Evolutionary conservation across 37 sponge, comb jelly and placozoan genomes (phyloP).

Genomic region (Beroe ovata): DNA sequence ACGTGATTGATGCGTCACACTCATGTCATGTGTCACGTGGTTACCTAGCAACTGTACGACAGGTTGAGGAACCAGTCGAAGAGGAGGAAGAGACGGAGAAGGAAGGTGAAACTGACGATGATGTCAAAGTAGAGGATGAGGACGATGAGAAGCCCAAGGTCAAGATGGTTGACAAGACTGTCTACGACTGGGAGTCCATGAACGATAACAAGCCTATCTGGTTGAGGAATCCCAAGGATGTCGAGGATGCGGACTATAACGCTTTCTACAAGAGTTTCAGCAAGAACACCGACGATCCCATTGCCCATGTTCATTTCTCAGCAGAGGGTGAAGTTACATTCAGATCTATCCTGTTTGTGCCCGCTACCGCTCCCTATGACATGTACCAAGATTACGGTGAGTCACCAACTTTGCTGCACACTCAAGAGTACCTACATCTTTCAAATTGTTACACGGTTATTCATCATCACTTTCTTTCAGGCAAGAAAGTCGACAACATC

Average conservation of each 20-base stretch:
- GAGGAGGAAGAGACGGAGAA: slow-evolving; percentile 69
- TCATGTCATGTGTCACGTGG: too few species aligned
- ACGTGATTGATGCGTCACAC: too few species aligned
- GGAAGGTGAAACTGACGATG: slow-evolving; percentile 69
- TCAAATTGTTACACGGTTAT: too few species aligned
- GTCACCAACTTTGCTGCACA: too few species aligned
- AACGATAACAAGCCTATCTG: slow-evolving; percentile 97
- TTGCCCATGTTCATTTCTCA: slow-evolving; percentile 92
- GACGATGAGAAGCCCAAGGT: slow-evolving; percentile 89
- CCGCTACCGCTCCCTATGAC: slow-evolving; percentile 82
- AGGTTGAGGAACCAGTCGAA: slow-evolving; percentile 86
- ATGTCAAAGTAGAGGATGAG: slow-evolving; percentile 69
- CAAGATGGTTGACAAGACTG: slow-evolving; percentile 88
- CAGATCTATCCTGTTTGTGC: slow-evolving; percentile 90
- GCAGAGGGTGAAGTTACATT: slow-evolving; percentile 99
- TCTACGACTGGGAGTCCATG: slow-evolving; percentile 97
- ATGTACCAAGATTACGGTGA: slow-evolving; percentile 79
- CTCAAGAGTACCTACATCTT: too few species aligned
- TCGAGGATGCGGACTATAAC: slow-evolving; percentile 86
- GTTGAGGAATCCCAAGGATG: slow-evolving; percentile 92
- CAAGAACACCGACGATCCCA: slow-evolving; percentile 83
- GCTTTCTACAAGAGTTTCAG: slow-evolving; percentile 89
- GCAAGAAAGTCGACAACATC: slow-evolving; percentile 75
- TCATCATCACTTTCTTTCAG: too few species aligned
- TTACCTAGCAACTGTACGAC: too few species aligned